Conservation (phyloP, 2,888 invertebrate genomes). For the Sinopyrophorus schimmeli region DNA sequence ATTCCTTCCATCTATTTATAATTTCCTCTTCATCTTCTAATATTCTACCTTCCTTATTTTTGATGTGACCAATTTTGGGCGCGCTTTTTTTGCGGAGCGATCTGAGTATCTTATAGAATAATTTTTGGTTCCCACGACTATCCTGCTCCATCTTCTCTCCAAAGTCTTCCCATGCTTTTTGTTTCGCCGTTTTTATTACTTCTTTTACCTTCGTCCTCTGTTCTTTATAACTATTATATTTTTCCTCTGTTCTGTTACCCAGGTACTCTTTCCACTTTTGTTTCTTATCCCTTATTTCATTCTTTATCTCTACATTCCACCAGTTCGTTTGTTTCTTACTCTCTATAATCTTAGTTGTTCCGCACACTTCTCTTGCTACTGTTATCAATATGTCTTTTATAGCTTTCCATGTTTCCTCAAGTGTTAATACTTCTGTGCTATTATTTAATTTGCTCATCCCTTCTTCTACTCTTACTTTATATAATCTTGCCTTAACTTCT, state of each 20-base stretch:
- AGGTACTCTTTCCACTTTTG: slow-evolving; percentile 2
- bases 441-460: too few relatives aligned
- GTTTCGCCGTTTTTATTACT: neutral
- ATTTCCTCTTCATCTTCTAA: too few relatives aligned
- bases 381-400: slow-evolving; percentile 1
- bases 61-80: too few relatives aligned
- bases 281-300: slow-evolving; percentile 2
- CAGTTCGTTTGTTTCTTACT: slow-evolving; percentile 3
- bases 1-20: too few relatives aligned
- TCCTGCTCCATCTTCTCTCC: neutral
- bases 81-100: too few relatives aligned
- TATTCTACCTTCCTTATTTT: too few relatives aligned
- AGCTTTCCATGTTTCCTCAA: neutral
- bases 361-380: slow-evolving; percentile 2
- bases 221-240: neutral
- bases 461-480: neutral
- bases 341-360: neutral
- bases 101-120: too few relatives aligned
- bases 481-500: neutral
- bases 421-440: neutral
- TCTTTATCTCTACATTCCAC: slow-evolving; percentile 1
- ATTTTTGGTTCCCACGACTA: too few relatives aligned
- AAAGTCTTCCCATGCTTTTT: slow-evolving; percentile 2
- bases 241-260: slow-evolving; percentile 1
- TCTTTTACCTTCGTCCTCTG: slow-evolving; percentile 1